Conservation (phyloP, 2,797 vertebrate genomes). For the Petrocephalus sullivani region DNA sequence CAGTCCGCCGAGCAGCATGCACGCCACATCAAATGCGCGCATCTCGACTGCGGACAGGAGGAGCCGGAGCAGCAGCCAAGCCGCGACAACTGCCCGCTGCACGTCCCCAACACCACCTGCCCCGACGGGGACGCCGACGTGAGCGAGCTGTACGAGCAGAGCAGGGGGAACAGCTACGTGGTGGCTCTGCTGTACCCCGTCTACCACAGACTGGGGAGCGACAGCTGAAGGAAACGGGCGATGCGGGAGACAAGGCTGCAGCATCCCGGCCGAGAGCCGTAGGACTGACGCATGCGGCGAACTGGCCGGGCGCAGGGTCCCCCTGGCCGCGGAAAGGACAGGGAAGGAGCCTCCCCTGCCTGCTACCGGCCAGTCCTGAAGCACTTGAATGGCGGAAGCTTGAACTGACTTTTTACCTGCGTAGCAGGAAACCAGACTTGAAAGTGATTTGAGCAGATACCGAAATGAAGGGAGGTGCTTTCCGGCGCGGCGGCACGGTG, state of each 20-base stretch:
- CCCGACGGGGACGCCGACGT: slow-evolving; percentile 21
- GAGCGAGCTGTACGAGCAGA: slow-evolving; percentile 42
- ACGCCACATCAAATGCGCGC: slow-evolving; percentile 29
- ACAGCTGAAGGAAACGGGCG: slow-evolving; percentile 39
- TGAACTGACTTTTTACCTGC: slow-evolving; percentile 24
- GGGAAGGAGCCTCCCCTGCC: neutral
- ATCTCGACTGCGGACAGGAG: slow-evolving; percentile 16
- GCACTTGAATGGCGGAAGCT: slow-evolving; percentile 15
- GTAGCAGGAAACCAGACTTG: slow-evolving; percentile 46
- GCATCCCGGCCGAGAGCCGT: neutral
- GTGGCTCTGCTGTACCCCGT: slow-evolving; percentile 63
- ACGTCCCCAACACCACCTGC: slow-evolving; percentile 34
- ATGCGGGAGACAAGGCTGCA: neutral
- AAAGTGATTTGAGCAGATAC: slow-evolving; percentile 31
- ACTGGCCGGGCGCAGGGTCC: neutral
- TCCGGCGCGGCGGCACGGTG: neutral
- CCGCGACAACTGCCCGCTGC: slow-evolving; percentile 13
- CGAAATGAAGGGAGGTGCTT: neutral
- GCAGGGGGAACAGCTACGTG: slow-evolving; percentile 57
- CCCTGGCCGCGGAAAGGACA: neutral
- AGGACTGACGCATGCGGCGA: neutral
- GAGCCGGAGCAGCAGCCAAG: neutral
- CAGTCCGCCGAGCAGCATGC: slow-evolving; percentile 49
- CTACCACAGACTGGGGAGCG: slow-evolving; percentile 58
- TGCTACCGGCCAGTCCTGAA: neutral